phyloP scores from a whole-genome alignment of 1,140 invertebrate species.

The Eueides isabella region DNA sequence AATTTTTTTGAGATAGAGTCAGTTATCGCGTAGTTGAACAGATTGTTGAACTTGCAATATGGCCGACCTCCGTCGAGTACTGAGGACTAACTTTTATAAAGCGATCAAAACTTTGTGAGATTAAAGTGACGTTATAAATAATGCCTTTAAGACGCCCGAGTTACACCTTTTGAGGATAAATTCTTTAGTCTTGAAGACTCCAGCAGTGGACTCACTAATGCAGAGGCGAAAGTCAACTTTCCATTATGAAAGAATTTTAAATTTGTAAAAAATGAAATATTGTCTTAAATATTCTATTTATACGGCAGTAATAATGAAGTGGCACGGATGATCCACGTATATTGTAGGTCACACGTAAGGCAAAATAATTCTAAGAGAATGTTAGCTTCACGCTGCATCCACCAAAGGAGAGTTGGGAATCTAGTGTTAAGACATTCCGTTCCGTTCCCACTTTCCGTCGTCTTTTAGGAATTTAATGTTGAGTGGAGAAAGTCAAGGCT shows the following conservation, averaged over 20 bases:
- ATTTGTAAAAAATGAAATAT: not conserved
- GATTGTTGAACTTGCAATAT: not conserved
- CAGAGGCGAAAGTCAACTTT: not conserved
- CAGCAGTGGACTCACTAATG: not conserved
- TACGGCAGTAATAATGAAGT: no score
- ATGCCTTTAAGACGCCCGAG: not conserved
- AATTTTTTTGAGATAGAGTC: not conserved
- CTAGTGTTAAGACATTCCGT: no score
- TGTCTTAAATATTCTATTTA: no score
- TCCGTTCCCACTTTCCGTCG: no score
- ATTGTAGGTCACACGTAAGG: no score
- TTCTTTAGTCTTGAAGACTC: not conserved
- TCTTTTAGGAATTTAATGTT: no score
- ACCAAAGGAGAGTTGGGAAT: no score
- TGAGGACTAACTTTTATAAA: conserved; percentile 2
- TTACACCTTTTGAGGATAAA: not conserved
- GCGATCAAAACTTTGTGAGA: not conserved
- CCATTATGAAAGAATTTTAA: not conserved
- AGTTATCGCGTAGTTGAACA: not conserved
- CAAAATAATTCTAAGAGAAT: no score
- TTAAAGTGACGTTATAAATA: conserved; percentile 8
- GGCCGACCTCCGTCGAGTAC: not conserved
- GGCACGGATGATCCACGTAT: no score
- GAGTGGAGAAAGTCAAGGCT: no score
- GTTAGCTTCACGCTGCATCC: no score